Conservation (phyloP, 2,888 invertebrate genomes). For the Tenthredo scrophulariae region DNA sequence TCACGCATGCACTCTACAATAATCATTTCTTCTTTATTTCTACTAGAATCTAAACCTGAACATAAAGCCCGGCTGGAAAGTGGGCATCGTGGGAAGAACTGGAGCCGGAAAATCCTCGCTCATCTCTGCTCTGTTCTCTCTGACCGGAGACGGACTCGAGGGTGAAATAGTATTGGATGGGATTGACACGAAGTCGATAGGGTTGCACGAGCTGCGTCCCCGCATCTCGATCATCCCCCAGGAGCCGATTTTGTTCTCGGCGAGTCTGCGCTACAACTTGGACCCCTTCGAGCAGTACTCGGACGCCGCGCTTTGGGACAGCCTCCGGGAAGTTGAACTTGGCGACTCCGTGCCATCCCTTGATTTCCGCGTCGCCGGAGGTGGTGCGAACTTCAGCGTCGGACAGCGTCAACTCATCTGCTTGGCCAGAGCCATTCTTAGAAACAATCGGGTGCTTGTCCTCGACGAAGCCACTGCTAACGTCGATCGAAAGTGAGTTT, state of each 20-base stretch:
- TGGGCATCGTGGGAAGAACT: conserved; percentile 91
- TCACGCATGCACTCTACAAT: no score
- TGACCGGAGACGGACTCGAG: conserved; percentile 85
- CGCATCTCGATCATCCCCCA: conserved; percentile 90
- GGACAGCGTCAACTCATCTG: conserved; percentile 86
- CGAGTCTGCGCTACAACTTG: conserved; percentile 85
- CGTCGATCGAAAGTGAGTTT: conserved; percentile 82
- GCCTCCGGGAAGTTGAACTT: conserved; percentile 81
- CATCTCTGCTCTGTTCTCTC: conserved; percentile 89
- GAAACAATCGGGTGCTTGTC: conserved; percentile 83
- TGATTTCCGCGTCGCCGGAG: conserved; percentile 81
- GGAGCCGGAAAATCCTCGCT: conserved; percentile 92
- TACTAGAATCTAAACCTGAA: conserved; percentile 82
- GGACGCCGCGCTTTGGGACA: conserved; percentile 84
- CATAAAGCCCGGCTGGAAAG: conserved; percentile 87
- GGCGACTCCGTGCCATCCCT: conserved; percentile 79
- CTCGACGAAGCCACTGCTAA: conserved; percentile 87
- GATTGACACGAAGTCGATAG: conserved; percentile 85
- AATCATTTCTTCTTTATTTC: background rate
- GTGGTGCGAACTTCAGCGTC: conserved; percentile 83
- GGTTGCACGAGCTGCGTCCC: conserved; percentile 87
- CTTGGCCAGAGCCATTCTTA: conserved; percentile 84
- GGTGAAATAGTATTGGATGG: conserved; percentile 92
- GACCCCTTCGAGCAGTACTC: conserved; percentile 85
- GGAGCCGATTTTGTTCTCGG: conserved; percentile 85